Evolutionary conservation across 2,113 vertebrate genomes (phyloP), one percentile per base, ranked within the genome.

Genomic region (Apaloderma vittatum): DNA sequence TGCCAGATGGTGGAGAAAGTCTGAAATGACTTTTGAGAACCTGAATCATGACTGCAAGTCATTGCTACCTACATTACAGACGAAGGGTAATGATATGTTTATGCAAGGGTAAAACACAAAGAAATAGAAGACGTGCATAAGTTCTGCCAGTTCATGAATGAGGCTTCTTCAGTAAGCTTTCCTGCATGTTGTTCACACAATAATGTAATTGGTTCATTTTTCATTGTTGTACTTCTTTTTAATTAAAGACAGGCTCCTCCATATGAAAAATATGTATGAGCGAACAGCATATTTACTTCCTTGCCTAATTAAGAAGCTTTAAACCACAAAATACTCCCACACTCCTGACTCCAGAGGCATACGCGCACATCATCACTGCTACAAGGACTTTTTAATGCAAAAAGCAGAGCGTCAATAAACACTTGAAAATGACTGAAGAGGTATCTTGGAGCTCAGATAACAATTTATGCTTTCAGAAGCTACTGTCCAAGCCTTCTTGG

Each of bases 31-130:
- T 88, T 88, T 48, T 20, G 36, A 90, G 54, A 88, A 70, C 10
- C 40, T 77, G 49, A 68, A 0, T 24, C 11, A 12, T 10, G 20
- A 48, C 45, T 48, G 1, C 16, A 62, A 32, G 20, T 26, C 40
- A 49, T 40, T 57, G 19, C 6, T 11, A 52, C 12, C 17, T 52
- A 21, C 0, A 0, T 26, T 54, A 76, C 1, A 0, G 5, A 51
- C 11, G 27, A 40, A 78, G 23, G 24, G 20, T 65, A 72, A 68
- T 0, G 2, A 11, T 20, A 48, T 30, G 15, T 40, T 63, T 75
- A 57, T 3, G 21, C 34, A 88, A 73, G 15, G 49, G 4, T 46
- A 62, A 94, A 66, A 55, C n/a, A 76, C 24, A 65, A 63, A 81
- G 43, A 84, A 87, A 37, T 1, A 26, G 18, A 73, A 71, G 46